Conservation (phyloP, 2,113 vertebrate species). For the Centropristis striata region DNA sequence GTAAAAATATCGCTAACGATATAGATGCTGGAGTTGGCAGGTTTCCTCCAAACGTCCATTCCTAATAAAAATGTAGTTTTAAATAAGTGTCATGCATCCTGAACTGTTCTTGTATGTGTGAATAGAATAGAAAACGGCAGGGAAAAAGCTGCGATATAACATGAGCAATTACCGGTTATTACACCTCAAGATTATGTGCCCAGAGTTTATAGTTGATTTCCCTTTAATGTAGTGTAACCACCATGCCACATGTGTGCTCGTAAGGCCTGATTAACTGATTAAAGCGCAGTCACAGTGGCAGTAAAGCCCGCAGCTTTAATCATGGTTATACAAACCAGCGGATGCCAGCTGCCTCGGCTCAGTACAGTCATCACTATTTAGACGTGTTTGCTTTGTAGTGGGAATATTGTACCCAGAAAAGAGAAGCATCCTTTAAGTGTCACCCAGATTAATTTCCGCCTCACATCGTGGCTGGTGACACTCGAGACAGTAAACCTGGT, state of each 20-base stretch:
- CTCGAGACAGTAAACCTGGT: slow-evolving; percentile 11
- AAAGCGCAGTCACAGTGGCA: slow-evolving; percentile 59
- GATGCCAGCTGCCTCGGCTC: slow-evolving; percentile 61
- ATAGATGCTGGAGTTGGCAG: no score
- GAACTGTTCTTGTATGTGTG: no score
- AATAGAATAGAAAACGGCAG: background rate
- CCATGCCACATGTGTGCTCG: slow-evolving; percentile 37
- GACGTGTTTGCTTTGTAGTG: slow-evolving; percentile 51
- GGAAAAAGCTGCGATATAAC: background rate
- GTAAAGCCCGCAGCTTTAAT: slow-evolving; percentile 64
- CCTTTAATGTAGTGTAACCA: slow-evolving; percentile 34
- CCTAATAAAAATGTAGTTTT: no score
- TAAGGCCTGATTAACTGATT: slow-evolving; percentile 62
- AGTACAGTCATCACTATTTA: slow-evolving; percentile 38
- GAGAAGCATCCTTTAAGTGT: slow-evolving; percentile 44
- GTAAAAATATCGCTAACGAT: no score
- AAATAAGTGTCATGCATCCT: no score
- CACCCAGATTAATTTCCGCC: slow-evolving; percentile 41
- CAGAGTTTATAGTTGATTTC: slow-evolving; percentile 9
- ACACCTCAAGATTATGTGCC: background rate
- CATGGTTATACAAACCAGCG: slow-evolving; percentile 52
- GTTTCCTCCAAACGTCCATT: no score
- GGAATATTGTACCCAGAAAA: slow-evolving; percentile 36
- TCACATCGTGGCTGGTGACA: slow-evolving; percentile 34
- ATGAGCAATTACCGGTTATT: no score